Percentiles rank a stretch among this genome's conserved stretches.
Evolutionary conservation across 2,113 vertebrate genomes (phyloP).

Genomic region (Lepidothrix coronata): DNA sequence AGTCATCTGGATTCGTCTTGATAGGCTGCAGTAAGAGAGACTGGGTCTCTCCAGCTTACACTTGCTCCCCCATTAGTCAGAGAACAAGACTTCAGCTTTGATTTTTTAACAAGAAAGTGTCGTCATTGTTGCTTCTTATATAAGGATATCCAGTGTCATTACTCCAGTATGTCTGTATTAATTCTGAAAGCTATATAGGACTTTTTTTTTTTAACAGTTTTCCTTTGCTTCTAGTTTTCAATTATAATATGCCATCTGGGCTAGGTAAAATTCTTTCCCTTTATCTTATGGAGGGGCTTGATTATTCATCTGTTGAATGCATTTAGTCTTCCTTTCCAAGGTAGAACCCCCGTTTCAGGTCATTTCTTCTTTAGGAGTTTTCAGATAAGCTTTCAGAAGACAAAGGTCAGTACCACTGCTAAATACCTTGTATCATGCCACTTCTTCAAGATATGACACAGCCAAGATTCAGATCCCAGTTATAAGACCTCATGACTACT

Average conservation of each 20-base stretch:
- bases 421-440: accelerated
- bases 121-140: neutral
- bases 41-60: neutral
- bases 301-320: neutral
- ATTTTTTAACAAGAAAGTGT: neutral
- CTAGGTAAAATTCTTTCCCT: neutral
- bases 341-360: neutral
- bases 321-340: neutral
- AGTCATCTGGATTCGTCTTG: conserved; percentile 13
- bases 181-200: neutral
- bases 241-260: neutral
- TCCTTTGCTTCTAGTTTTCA: neutral
- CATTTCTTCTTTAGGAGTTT: neutral
- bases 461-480: neutral
- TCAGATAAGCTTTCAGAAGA: neutral
- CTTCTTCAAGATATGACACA: neutral
- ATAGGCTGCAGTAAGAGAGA: neutral
- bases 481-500: neutral
- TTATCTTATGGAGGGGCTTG: neutral
- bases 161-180: neutral
- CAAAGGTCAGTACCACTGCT: neutral
- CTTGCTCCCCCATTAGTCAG: neutral
- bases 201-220: neutral
- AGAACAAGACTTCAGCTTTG: neutral
- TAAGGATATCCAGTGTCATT: neutral